phyloP scores from a whole-genome alignment of 2,113 vertebrate species.

The Deroptyus accipitrinus region DNA sequence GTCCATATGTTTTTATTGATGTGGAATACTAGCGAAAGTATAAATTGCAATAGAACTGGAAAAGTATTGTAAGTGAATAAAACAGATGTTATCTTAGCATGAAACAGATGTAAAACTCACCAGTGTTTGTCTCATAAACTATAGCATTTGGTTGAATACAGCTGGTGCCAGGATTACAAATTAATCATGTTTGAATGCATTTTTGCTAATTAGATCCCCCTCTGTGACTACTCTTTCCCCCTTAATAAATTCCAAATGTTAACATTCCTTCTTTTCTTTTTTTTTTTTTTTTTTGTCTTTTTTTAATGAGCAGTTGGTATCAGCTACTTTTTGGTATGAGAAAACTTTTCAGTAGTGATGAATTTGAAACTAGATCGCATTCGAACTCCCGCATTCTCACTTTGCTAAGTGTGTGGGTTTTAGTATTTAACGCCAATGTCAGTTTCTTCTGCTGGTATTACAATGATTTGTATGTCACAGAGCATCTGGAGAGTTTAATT shows the following conservation, averaged over 20 bases:
- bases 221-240: constrained; percentile 39
- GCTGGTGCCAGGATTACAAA: constrained; percentile 78
- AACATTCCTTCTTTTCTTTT: background rate
- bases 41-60: constrained; percentile 70
- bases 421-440: background rate
- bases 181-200: constrained; percentile 81
- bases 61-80: constrained; percentile 57
- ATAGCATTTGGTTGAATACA: constrained; percentile 78
- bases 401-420: background rate
- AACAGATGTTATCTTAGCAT: constrained; percentile 80
- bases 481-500: constrained; percentile 16
- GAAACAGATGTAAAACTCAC: constrained; percentile 80
- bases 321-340: background rate
- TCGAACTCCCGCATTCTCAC: background rate
- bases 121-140: constrained; percentile 77
- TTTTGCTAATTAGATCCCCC: constrained; percentile 74
- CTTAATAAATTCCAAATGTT: constrained; percentile 55
- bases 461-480: background rate
- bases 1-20: constrained; percentile 6
- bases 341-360: background rate
- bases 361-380: background rate
- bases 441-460: background rate
- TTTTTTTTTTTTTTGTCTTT: background rate
- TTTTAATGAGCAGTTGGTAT: background rate
- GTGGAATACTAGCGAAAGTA: constrained; percentile 48